Conservation (phyloP, 1,140 invertebrate species). For the Ostrea denselamellosa region DNA sequence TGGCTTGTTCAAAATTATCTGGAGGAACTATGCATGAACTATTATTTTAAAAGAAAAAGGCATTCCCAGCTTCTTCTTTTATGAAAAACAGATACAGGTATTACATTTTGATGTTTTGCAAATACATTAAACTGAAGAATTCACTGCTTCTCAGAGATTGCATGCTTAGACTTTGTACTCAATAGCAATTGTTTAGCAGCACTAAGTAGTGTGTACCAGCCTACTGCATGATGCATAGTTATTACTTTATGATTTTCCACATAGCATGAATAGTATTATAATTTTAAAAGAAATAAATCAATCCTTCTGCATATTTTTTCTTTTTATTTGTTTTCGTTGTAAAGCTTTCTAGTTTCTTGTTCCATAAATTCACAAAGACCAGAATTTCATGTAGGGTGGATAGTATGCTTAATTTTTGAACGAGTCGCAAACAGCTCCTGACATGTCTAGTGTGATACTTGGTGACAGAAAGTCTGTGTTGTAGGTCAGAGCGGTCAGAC, state of each 20-base stretch:
- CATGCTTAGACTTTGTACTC: too few relatives aligned
- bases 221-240: too few relatives aligned
- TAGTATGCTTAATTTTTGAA: not conserved
- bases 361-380: not conserved
- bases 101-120: too few relatives aligned
- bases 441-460: not conserved
- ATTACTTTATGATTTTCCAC: too few relatives aligned
- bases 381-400: not conserved
- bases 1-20: not conserved
- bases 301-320: too few relatives aligned
- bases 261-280: too few relatives aligned
- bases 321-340: too few relatives aligned
- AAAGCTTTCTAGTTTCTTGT: not conserved
- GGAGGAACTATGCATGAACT: not conserved
- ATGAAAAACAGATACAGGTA: not conserved
- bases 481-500: slow-evolving; percentile 83
- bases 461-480: slow-evolving; percentile 41
- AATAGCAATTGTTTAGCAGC: too few relatives aligned
- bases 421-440: not conserved
- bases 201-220: too few relatives aligned
- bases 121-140: too few relatives aligned
- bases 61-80: not conserved
- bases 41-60: not conserved
- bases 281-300: too few relatives aligned
- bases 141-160: too few relatives aligned